Conservation (phyloP, 2,113 vertebrate species). For the Hemiprocne comata region DNA sequence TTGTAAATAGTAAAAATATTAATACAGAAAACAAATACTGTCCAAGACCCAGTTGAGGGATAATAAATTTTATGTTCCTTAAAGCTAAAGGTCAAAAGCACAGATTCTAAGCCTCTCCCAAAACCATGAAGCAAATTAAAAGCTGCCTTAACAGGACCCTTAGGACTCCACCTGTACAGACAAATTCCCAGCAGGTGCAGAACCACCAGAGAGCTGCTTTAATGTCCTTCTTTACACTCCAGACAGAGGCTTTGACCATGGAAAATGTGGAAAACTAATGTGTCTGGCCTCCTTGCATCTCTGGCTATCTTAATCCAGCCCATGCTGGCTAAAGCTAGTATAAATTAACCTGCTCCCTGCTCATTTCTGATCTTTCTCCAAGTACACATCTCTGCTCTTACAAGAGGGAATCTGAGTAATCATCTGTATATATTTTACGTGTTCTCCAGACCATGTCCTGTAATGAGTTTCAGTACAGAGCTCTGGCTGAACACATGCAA, state of each 20-base stretch:
- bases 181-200: not conserved
- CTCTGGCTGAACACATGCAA: not conserved
- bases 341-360: not conserved
- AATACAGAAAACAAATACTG: conserved; percentile 3
- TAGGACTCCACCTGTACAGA: not conserved
- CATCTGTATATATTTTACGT: not conserved
- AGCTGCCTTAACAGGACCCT: not conserved
- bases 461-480: not conserved
- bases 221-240: not conserved
- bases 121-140: not conserved
- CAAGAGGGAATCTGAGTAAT: not conserved
- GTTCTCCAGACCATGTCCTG: not conserved
- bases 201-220: not conserved
- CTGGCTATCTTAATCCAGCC: not conserved
- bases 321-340: not conserved
- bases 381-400: not conserved
- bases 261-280: not conserved
- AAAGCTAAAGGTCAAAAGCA: not conserved
- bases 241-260: not conserved
- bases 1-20: not conserved
- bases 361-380: not conserved
- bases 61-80: not conserved
- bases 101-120: not conserved
- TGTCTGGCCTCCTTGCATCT: not conserved
- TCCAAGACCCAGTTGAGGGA: not conserved